Percentiles rank a stretch among this genome's conserved stretches.
phyloP scores from a whole-genome alignment of 64 coral and sea anemone species.

The Astreopora myriophthalma region DNA sequence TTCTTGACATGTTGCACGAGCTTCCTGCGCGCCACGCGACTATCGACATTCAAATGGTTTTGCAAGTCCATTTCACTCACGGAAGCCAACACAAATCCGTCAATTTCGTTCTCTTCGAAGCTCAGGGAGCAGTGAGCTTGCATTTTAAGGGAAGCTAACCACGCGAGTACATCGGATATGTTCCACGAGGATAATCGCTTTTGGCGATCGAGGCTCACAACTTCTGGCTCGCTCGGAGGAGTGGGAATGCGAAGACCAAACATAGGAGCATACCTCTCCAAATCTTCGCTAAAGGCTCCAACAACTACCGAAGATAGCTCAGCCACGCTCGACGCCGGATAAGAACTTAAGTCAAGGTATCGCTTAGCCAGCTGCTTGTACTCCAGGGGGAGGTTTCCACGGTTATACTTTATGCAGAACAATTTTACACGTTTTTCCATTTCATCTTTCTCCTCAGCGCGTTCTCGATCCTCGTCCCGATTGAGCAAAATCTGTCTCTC shows the following conservation, averaged over 20 bases:
- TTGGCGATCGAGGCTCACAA: conserved; percentile 48
- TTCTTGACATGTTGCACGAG: conserved; percentile 73
- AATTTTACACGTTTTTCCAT: conserved; percentile 57
- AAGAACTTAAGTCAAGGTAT: conserved; percentile 46
- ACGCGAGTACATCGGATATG: conserved; percentile 86
- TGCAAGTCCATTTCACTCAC: conserved; percentile 67
- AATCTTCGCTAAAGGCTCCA: conserved; percentile 74
- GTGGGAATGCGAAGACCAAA: conserved; percentile 71
- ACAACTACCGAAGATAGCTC: conserved; percentile 86
- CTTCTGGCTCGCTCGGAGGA: conserved; percentile 44
- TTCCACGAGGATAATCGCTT: conserved; percentile 73
- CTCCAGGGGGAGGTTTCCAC: conserved; percentile 48
- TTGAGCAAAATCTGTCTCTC: conserved; percentile 73
- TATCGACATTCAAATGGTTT: conserved; percentile 80
- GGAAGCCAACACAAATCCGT: conserved; percentile 82
- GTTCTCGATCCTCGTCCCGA: conserved; percentile 44
- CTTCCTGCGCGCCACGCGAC: conserved; percentile 74
- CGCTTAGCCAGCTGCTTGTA: conserved; percentile 26
- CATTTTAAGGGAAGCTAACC: conserved; percentile 83
- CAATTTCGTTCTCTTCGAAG: conserved; percentile 96
- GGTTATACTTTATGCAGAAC: conserved; percentile 79
- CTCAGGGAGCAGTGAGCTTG: conserved; percentile 80
- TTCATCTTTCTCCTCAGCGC: conserved; percentile 7
- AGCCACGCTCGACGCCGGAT: conserved; percentile 59
- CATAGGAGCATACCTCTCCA: conserved; percentile 80